Base-by-base conservation (phyloP, 2,113 vertebrate species). In the Mus pahari region DNA sequence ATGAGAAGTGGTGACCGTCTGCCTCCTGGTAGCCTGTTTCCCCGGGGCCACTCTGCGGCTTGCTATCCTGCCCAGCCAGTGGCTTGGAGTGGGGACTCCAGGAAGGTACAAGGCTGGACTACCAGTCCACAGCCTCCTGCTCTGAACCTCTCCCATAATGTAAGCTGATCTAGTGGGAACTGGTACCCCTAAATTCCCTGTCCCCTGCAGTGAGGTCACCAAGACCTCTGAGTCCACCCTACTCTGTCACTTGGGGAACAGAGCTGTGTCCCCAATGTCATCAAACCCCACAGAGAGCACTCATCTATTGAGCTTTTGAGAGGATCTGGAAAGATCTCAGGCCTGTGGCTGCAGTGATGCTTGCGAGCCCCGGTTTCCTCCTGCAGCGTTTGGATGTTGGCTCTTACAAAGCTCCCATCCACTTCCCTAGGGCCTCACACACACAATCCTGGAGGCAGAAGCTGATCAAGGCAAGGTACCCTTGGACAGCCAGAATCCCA, bases 181-280 rank as follows among this genome's bases (percentile, higher is more conserved):
- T 7, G 2, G 19, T 7, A 6, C n/a, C 28, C n/a, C 31, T 42
- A 1, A 10, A 3, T n/a, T 22, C 45, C 4, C 11, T 3, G 3
- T 17, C 7, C 48, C 0, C 0, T 0, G 2, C 13, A 42, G 50
- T 3, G 4, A 2, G 5, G 39, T 71, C 70, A 42, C 7, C 24
- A 1, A 13, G 55, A 48, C 13, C 28, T 28, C 60, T n/a, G 8
- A 2, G 11, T 53, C n/a, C 58, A 48, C 8, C 28, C n/a, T 70
- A 42, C 6, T 48, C 66, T 5, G 2, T 45, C 9, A 19, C 10
- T 50, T 26, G 13, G 2, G 2, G 45, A 39, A 60, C 17, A 66
- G 42, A 84, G 39, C 39, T 62, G 26, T 45, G 19, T 16, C 20
- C 74, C 20, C 0, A 1, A 1, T 1, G 2, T 12, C 39, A 74